Percentiles rank a stretch among this genome's conserved stretches.
Conservation (phyloP, 2,888 invertebrate species). For the Chymomyza procnemis region DNA sequence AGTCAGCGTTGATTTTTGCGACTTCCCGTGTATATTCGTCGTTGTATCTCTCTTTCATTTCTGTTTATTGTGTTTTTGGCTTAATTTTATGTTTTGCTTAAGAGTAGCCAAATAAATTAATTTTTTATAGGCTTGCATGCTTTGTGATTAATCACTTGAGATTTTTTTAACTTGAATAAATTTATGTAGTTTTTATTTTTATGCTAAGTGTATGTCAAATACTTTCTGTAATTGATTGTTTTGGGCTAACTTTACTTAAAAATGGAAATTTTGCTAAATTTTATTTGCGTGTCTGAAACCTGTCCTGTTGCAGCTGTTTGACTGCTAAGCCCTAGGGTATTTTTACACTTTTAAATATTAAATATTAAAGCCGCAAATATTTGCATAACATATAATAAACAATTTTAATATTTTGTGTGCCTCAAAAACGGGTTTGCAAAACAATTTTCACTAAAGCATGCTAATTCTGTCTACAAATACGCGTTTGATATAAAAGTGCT, state of each 20-base stretch:
- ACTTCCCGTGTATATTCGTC: constrained; percentile 16
- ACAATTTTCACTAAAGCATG: constrained; percentile 61
- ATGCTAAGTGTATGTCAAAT: neutral
- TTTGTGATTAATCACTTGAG: constrained; percentile 5
- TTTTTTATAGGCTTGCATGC: neutral
- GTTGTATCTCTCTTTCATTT: neutral
- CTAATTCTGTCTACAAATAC: constrained; percentile 61
- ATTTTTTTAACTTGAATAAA: neutral
- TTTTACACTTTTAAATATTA: constrained; percentile 19
- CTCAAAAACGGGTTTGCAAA: constrained; percentile 50
- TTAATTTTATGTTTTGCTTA: neutral
- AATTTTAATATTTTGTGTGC: constrained; percentile 15
- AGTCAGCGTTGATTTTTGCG: constrained; percentile 17
- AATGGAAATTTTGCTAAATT: neutral
- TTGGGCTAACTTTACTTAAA: neutral
- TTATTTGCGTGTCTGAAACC: neutral
- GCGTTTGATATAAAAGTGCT: constrained; percentile 16
- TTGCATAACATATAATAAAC: constrained; percentile 53
- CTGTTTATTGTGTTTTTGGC: neutral
- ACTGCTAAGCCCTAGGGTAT: neutral
- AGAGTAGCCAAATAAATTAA: neutral
- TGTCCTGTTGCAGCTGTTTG: constrained; percentile 11
- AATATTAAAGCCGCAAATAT: constrained; percentile 51
- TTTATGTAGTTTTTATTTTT: neutral
- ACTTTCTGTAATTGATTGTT: neutral